These are phyloP conservation scores for Amaurobius ferox DNA, from an alignment of 2,888 invertebrate genomes.

Conservation along the genomic window DNA sequence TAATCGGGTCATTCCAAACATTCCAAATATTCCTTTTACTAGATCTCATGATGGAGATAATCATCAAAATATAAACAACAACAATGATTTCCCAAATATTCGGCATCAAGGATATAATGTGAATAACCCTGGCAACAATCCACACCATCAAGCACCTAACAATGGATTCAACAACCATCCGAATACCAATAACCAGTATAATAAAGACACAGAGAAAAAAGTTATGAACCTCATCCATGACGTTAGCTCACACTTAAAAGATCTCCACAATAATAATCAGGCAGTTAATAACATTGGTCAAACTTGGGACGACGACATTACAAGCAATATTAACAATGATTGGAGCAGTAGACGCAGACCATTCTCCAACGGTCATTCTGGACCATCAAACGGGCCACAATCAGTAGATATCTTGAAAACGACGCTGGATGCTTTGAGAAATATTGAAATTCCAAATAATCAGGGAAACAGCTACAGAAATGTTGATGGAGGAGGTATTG, in stretches of 20 bases:
- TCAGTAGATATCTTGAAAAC: constrained; percentile 37
- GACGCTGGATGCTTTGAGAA: constrained; percentile 25
- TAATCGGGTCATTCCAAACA: background rate
- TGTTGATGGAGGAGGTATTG: constrained; percentile 41
- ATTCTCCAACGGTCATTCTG: constrained; percentile 51
- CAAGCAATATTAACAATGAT: constrained; percentile 31
- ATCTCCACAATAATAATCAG: constrained; percentile 10
- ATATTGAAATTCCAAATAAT: background rate
- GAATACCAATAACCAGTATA: constrained; percentile 34
- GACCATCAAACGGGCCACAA: constrained; percentile 38
- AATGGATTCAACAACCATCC: constrained; percentile 27
- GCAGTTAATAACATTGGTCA: constrained; percentile 31
- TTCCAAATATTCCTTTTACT: constrained; percentile 7
- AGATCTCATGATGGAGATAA: background rate
- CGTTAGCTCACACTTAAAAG: constrained; percentile 43
- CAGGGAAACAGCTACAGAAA: constrained; percentile 37
- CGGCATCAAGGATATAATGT: background rate
- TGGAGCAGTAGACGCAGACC: constrained; percentile 56
- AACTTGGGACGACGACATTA: constrained; percentile 61
- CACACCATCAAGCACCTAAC: constrained; percentile 4
- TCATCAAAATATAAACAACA: constrained; percentile 13
- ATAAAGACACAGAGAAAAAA: constrained; percentile 43
- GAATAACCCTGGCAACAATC: background rate
- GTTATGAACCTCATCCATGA: constrained; percentile 45
- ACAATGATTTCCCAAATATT: background rate